Evolutionary conservation across 2,113 vertebrate species (phyloP).

Genomic region (Trochalopteron elliotii): DNA sequence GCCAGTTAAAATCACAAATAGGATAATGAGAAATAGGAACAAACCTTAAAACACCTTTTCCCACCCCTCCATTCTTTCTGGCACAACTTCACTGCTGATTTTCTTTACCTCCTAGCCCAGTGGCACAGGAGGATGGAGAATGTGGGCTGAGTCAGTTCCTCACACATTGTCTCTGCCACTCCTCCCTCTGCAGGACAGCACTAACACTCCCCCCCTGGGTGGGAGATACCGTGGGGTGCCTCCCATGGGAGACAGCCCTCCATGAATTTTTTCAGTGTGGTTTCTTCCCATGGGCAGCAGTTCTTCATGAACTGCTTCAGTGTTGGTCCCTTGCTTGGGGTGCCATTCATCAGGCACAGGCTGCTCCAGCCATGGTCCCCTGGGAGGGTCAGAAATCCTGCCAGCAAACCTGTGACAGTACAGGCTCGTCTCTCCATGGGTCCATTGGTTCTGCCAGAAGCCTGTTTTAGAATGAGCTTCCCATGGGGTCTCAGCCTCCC

Average conservation of each 20-base stretch:
- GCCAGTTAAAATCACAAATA: neutral
- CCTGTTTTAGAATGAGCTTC: neutral
- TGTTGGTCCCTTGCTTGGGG: neutral
- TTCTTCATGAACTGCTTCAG: neutral
- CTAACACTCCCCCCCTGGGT: neutral
- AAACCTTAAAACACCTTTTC: neutral
- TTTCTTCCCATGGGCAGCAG: neutral
- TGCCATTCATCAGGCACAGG: neutral
- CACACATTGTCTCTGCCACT: neutral
- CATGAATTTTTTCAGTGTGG: neutral
- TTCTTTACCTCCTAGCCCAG: neutral
- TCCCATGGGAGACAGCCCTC: neutral
- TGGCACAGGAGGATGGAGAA: neutral
- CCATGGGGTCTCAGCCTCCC: neutral
- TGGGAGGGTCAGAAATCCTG: neutral
- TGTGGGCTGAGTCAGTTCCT: neutral
- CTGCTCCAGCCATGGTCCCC: neutral
- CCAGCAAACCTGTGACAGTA: neutral
- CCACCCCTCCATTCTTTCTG: neutral
- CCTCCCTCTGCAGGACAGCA: neutral
- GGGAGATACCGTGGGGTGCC: rapidly evolving
- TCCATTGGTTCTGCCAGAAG: neutral
- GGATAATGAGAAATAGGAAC: neutral
- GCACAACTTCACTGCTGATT: neutral
- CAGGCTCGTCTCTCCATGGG: neutral